Base-by-base conservation (phyloP, 2,888 invertebrate species). In the Lymantria dispar region DNA sequence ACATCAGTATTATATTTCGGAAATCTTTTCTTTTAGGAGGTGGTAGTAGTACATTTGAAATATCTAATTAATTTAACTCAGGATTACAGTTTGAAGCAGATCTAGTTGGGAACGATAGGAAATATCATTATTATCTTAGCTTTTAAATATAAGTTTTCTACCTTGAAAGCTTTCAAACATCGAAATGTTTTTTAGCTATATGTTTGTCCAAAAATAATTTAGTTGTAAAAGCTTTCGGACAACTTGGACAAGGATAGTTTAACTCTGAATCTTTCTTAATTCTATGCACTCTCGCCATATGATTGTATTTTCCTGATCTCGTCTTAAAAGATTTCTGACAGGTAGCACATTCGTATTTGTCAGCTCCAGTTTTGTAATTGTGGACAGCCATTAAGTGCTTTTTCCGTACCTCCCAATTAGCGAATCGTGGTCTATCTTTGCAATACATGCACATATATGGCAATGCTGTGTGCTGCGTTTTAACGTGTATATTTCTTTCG, bases 201-300 rank as follows among this genome's bases (percentile, higher is more conserved):
- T 93, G 93, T 58, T 91, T 92, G 58, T 92, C 92, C 66, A 93
- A 70, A 67, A 92, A 92, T 54, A 92, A 70, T 66, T 92, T 92
- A 0, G 91, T 90, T 1, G 91, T 92, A 60, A 93, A 93, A 5
- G 89, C 90, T 63, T 87, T 90, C 0, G 91, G 85, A 54, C 93
- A 93, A 60, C 83, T 85, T 9, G 85, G 80, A 60, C 93, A 93
- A 2, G 87, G 85, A 49, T 85, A 92, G 48, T 81, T 91, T 48
- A 83, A 76, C 67, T 83, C 92, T 29, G 78, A 80, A 56, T 80
- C 87, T 64, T 83, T 92, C 75, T 83, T 90, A 49, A 83, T 70
- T 49, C 84, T 74, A 68, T 91, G 91, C 0, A 83, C 85, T 56
- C 87, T 76, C 14, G 86, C 80, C 88, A 89, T 89, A 38, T 91